Evolutionary conservation across 2,797 vertebrate species (phyloP).

Genomic region (Hydrolagus colliei): DNA sequence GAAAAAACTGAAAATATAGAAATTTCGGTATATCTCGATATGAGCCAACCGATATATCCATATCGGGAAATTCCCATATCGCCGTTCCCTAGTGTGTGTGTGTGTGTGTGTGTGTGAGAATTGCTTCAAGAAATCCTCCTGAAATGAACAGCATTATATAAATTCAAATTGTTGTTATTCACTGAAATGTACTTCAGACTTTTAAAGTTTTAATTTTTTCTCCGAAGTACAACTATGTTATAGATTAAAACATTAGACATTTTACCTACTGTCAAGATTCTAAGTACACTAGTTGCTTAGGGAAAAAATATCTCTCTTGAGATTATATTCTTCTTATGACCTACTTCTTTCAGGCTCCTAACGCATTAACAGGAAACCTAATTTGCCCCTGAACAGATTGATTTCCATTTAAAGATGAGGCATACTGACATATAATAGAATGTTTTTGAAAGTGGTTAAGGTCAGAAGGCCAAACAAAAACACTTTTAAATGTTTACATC

Average conservation of each 20-base stretch:
- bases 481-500: neutral
- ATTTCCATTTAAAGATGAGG: neutral
- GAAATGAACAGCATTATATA: neutral
- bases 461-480: neutral
- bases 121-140: neutral
- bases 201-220: no score
- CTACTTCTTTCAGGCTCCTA: slow-evolving; percentile 5
- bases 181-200: neutral
- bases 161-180: neutral
- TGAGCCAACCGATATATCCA: no score
- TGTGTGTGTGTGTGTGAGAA: no score
- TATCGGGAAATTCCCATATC: no score
- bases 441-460: neutral
- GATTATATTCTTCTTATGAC: neutral
- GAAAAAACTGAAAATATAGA: no score
- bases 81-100: no score
- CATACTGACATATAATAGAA: neutral
- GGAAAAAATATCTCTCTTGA: neutral
- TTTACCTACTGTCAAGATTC: neutral
- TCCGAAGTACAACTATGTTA: no score
- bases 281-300: neutral
- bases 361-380: slow-evolving; percentile 10
- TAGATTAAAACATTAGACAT: neutral
- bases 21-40: no score
- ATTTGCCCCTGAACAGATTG: neutral